Evolutionary conservation across 2,797 vertebrate species (phyloP).

Genomic region (Acridotheres tristis): DNA sequence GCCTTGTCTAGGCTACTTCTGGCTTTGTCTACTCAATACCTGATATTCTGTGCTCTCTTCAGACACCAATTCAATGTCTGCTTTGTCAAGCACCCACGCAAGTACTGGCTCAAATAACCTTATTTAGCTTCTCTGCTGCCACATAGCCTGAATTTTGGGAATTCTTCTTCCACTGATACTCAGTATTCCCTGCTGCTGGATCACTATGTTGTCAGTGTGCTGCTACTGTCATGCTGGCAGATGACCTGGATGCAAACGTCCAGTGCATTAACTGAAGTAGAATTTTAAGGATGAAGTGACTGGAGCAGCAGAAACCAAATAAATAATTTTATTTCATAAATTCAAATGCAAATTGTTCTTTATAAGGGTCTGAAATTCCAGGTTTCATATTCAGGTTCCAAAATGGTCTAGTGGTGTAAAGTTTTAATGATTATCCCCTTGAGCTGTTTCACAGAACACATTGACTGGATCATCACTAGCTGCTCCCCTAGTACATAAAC

Average conservation of each 20-base stretch:
- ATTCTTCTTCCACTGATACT: neutral
- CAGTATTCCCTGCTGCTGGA: neutral
- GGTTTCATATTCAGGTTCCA: neutral
- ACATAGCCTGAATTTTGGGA: neutral
- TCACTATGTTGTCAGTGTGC: neutral
- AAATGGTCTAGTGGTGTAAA: neutral
- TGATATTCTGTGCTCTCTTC: neutral
- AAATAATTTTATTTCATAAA: neutral
- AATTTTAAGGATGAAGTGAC: neutral
- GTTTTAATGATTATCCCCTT: constrained; percentile 26
- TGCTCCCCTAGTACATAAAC: constrained; percentile 21
- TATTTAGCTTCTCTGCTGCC: neutral
- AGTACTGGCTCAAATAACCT: neutral
- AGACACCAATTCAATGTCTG: neutral
- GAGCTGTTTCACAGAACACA: neutral
- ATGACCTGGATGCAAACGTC: neutral
- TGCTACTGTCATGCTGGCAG: neutral
- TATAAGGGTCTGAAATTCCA: neutral
- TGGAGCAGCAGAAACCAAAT: neutral
- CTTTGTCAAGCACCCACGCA: neutral
- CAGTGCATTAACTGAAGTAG: neutral
- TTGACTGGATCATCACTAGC: neutral
- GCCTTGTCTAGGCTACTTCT: neutral
- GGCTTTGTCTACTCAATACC: neutral
- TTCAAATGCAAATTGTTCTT: neutral